Evolutionary conservation across 1,140 invertebrate genomes (phyloP).

Genomic region (Pentalonia nigronervosa): DNA sequence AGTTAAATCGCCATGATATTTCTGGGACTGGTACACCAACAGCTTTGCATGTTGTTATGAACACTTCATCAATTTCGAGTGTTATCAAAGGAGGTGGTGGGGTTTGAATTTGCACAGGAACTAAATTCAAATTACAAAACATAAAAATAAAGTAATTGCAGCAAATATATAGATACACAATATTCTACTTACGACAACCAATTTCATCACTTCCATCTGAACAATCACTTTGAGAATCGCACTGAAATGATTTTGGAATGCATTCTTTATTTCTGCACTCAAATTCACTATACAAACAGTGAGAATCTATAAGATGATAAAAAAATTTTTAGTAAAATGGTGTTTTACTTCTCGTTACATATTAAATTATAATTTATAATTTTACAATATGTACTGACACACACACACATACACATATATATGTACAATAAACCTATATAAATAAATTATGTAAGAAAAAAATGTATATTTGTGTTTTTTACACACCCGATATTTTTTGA

Average conservation of each 20-base stretch:
- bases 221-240: conserved; percentile 89
- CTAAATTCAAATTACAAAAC: conserved; percentile 59
- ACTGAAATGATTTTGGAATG: conserved; percentile 92
- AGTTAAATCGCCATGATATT: conserved; percentile 95
- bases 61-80: conserved; percentile 74
- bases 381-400: background rate
- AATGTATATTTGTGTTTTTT: background rate
- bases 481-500: conserved; percentile 65
- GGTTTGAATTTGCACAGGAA: conserved; percentile 71
- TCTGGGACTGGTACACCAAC: conserved; percentile 88
- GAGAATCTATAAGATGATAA: conserved; percentile 66
- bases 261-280: conserved; percentile 81
- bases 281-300: conserved; percentile 84
- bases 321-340: background rate
- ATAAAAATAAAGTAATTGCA: conserved; percentile 23
- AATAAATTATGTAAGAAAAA: background rate
- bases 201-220: conserved; percentile 88
- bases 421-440: background rate
- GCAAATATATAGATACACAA: background rate
- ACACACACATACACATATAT: no score
- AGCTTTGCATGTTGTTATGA: conserved; percentile 85
- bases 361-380: background rate
- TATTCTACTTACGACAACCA: conserved; percentile 80
- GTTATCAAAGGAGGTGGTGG: conserved; percentile 76
- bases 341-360: background rate